These are phyloP conservation scores for Morone chrysops DNA, from an alignment of 2,113 vertebrate species.

Conservation along the genomic window DNA sequence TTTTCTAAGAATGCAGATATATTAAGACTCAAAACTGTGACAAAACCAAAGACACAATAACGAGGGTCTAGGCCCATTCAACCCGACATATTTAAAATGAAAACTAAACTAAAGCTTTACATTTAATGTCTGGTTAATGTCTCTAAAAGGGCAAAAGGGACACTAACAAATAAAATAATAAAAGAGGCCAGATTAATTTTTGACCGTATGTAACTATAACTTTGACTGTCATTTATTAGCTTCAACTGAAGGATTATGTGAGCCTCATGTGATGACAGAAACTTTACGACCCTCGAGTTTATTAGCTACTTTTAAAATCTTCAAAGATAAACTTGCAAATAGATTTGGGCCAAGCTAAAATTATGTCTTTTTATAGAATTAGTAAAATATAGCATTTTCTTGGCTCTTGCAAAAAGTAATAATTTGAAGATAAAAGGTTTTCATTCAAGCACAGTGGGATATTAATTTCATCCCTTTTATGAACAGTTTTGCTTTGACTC, in stretches of 20 bases:
- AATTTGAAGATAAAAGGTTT: neutral
- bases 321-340: neutral
- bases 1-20: neutral
- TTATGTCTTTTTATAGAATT: neutral
- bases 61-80: neutral
- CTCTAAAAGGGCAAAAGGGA: neutral
- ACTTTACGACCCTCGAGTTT: neutral
- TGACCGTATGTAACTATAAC: neutral
- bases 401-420: neutral
- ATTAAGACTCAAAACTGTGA: neutral
- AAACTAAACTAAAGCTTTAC: neutral
- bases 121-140: neutral
- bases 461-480: slow-evolving; percentile 12
- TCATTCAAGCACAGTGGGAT: neutral
- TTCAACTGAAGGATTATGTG: neutral
- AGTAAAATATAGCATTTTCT: neutral
- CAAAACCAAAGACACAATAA: neutral
- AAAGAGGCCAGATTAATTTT: neutral
- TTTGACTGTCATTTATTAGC: slow-evolving; percentile 6
- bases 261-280: neutral
- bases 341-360: neutral
- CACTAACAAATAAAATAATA: neutral
- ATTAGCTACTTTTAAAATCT: neutral
- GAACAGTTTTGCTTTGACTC: slow-evolving; percentile 8
- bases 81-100: neutral